These are phyloP conservation scores for Melanotus villosus DNA, from an alignment of 2,888 invertebrate genomes.

Conservation along the genomic window DNA sequence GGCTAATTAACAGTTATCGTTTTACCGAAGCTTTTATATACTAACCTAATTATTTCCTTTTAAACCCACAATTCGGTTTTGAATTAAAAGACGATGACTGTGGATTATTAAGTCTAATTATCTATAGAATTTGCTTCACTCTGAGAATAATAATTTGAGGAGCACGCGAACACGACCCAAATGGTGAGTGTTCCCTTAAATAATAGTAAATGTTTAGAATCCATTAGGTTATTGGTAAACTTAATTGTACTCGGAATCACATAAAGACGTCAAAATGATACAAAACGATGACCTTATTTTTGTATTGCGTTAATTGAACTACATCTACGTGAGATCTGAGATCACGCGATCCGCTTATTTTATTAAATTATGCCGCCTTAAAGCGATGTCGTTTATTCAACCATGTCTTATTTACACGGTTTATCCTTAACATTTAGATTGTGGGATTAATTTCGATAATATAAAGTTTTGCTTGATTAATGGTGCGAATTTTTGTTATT, in stretches of 20 bases:
- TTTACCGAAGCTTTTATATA: too few species aligned
- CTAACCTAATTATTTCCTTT: neutral
- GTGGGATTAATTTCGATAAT: too few species aligned
- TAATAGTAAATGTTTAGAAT: conserved; percentile 22
- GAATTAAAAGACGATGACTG: neutral
- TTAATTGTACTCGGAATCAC: conserved; percentile 18
- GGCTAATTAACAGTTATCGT: too few species aligned
- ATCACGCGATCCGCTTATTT: conserved; percentile 28
- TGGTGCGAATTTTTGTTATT: too few species aligned
- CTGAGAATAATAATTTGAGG: neutral
- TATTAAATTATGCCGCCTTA: too few species aligned
- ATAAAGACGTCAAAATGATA: conserved; percentile 28
- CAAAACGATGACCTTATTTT: conserved; percentile 32
- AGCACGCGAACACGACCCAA: conserved; percentile 4
- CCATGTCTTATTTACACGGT: too few species aligned
- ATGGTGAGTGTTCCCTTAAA: neutral
- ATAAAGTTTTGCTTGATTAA: too few species aligned
- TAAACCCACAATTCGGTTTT: neutral
- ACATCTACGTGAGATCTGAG: conserved; percentile 24
- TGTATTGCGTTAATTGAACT: conserved; percentile 32
- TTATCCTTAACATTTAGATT: too few species aligned
- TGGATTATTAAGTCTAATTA: neutral
- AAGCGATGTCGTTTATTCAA: too few species aligned
- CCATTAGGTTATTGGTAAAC: conserved; percentile 39
- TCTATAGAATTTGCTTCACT: conserved; percentile 6